A percentile compares a stretch with the other conserved stretches of the same genome.
Conservation (phyloP, 2,888 invertebrate genomes). For the Drosophila nr. perissopoda region DNA sequence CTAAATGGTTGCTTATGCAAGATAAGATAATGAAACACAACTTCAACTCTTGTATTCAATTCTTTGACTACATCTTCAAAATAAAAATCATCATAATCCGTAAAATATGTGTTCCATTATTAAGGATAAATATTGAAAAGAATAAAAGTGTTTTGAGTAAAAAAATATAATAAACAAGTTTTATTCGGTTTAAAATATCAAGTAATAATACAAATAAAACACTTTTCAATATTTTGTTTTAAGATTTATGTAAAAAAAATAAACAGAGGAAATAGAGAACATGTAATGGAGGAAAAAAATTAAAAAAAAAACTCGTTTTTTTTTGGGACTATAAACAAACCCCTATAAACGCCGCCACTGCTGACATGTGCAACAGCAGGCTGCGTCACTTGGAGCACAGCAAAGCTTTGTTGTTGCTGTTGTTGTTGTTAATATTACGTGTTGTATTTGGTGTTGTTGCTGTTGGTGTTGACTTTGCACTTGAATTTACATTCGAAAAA, state of each 20-base stretch:
- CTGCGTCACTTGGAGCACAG: constrained; percentile 12
- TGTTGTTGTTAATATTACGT: constrained; percentile 7
- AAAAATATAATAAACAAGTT: background rate
- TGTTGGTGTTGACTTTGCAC: constrained; percentile 49
- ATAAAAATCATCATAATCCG: background rate
- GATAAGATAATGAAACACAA: constrained; percentile 3
- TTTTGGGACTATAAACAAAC: background rate
- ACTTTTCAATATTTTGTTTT: background rate
- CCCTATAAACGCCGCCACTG: constrained; percentile 34
- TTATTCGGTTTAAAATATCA: background rate
- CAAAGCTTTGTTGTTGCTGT: constrained; percentile 12
- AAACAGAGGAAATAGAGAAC: background rate
- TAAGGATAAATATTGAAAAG: background rate
- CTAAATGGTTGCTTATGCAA: background rate
- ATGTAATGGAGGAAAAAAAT: accelerated
- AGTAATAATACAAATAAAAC: background rate
- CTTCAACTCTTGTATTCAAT: background rate
- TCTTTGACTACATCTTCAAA: background rate
- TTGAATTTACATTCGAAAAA: constrained; percentile 50
- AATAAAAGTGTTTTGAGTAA: background rate
- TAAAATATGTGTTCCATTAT: background rate
- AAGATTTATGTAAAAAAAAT: background rate
- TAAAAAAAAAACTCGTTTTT: background rate
- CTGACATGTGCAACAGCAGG: constrained; percentile 42
- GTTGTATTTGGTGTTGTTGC: constrained; percentile 12